Base-by-base conservation (phyloP, 2,797 vertebrate genomes). In the Novumbra hubbsi region DNA sequence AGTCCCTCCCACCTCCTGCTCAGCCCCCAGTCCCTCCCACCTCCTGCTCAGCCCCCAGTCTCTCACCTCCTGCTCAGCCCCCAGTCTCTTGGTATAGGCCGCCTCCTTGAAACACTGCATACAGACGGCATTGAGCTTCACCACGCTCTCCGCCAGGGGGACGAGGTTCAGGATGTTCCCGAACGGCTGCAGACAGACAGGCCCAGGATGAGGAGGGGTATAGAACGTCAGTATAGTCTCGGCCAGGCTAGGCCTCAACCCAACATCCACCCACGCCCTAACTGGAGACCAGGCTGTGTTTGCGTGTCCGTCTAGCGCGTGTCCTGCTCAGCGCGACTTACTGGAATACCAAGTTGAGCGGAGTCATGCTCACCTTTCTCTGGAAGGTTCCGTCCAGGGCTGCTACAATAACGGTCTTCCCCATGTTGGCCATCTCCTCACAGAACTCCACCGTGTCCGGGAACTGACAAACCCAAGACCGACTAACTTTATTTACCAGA, bases 321-420 rank as follows among this genome's bases (percentile, higher is more conserved):
- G 32, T 5, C 34, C 34, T 7, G 34, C 1, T 38, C 34, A 38
- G 34, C 34, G 32, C 5, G 32, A 34, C 32, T 38, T 5, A 38
- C 34, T 38, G 5, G 5, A 32, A 5, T 32, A 38, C 34, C 8
- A 7, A 38, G 34, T 38, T 38, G 5, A 7, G 34, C 41, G 11
- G 41, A 45, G 41, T 45, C 32, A 63, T 1, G 27, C 79, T 71
- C 78, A 97, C 98, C 93, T 97, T 99, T 84, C 98, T 97, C 90
- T 99, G 97, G 87, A 99, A 99, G 2, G 98, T 99, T 38, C 95
- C 98, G 50, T 99, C 98, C 72, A 99, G 89, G 0, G 98, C 98
- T 1, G 98, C 97, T 0, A 99, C 95, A 0, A 99, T 97, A 71
- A 99, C 30, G 0, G 93, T 98, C 89, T 99, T 99, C 16, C 98